A percentile compares a stretch with the other conserved stretches of the same genome.
Evolutionary conservation across 2,113 vertebrate genomes (phyloP).

Genomic region (Chauna torquata): DNA sequence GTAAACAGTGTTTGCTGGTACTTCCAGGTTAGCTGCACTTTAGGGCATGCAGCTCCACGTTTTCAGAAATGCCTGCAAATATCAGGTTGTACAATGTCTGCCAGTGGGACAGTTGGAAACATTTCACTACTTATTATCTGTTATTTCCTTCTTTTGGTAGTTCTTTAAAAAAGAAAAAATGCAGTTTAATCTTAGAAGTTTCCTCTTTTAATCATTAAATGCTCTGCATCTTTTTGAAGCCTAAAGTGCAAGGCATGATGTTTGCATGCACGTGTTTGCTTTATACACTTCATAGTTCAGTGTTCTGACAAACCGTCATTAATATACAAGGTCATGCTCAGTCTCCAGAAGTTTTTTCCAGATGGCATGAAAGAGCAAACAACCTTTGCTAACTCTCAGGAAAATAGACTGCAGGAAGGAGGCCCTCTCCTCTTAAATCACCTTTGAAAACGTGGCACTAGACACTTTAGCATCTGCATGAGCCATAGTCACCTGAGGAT

Average conservation of each 20-base stretch:
- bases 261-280: background rate
- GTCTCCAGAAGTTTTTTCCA: background rate
- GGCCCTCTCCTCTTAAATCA: background rate
- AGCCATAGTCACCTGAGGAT: background rate
- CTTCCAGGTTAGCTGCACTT: background rate
- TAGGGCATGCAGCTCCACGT: background rate
- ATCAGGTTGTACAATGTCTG: background rate
- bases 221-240: background rate
- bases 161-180: background rate
- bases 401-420: background rate
- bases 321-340: background rate
- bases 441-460: fast-evolving
- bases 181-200: background rate
- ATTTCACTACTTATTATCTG: background rate
- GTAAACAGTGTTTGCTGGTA: background rate
- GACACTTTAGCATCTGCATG: background rate
- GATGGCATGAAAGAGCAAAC: background rate
- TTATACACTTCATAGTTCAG: background rate
- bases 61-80: background rate
- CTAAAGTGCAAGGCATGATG: background rate
- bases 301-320: background rate
- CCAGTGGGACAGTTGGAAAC: background rate
- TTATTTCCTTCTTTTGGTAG: background rate
- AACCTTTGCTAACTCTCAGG: background rate
- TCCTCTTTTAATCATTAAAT: background rate